Evolutionary conservation across 2,797 vertebrate genomes (phyloP).

Genomic region (Enteromius fasciolatus): DNA sequence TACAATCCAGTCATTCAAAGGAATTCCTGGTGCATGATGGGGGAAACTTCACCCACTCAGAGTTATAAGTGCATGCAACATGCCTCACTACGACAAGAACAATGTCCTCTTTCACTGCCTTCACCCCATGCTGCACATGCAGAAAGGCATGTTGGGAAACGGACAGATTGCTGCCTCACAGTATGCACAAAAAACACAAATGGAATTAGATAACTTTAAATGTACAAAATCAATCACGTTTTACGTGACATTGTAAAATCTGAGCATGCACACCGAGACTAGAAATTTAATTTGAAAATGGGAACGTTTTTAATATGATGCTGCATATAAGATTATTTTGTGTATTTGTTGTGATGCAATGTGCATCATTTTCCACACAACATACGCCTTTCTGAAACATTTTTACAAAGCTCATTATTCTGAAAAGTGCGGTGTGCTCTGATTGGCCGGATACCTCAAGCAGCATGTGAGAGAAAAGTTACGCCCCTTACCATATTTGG

Average conservation of each 20-base stretch:
- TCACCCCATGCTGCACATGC: constrained; percentile 33
- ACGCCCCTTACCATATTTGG: too few relatives aligned
- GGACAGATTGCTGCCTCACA: constrained; percentile 18
- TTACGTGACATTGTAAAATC: background rate
- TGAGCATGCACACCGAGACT: background rate
- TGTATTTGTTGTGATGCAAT: background rate
- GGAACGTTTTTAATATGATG: background rate
- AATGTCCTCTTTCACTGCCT: constrained; percentile 89
- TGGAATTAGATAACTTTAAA: background rate
- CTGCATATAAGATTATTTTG: background rate
- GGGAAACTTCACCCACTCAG: constrained; percentile 76
- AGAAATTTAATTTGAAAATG: background rate
- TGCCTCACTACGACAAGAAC: constrained; percentile 78
- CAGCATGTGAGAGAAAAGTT: background rate
- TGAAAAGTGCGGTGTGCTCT: background rate
- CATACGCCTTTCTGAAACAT: too few relatives aligned
- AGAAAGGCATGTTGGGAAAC: constrained; percentile 36
- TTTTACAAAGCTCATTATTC: background rate
- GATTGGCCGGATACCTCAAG: background rate
- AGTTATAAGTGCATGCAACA: constrained; percentile 78
- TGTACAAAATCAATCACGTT: background rate
- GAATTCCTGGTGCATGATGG: constrained; percentile 76
- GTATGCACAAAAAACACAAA: constrained; percentile 39
- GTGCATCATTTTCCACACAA: too few relatives aligned
- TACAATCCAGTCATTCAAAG: constrained; percentile 70